Percentiles rank a stretch among this genome's conserved stretches.
Conservation (phyloP, 2,113 vertebrate species). For the Macaca nemestrina region DNA sequence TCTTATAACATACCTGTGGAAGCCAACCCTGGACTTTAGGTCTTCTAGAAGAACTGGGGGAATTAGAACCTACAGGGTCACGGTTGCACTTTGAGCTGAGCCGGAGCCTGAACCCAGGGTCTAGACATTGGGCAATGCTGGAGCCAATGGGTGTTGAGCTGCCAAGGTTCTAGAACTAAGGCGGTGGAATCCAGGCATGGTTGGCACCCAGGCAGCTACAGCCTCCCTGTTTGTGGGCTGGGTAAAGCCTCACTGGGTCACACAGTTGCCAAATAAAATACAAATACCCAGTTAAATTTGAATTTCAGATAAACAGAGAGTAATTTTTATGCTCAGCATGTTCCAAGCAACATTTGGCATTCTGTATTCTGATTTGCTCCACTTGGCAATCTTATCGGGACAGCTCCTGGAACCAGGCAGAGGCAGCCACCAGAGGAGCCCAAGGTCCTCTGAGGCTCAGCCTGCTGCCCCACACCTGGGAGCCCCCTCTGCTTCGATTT, state of each 20-base stretch:
- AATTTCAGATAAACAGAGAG: neutral
- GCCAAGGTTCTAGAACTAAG: neutral
- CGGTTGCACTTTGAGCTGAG: too few relatives aligned
- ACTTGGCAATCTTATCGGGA: neutral
- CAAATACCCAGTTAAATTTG: neutral
- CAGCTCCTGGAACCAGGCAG: neutral
- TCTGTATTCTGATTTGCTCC: neutral
- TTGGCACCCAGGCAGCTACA: neutral
- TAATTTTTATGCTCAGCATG: accelerated
- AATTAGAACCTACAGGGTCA: neutral
- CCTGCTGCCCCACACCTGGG: neutral
- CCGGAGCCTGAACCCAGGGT: neutral
- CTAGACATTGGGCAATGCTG: neutral
- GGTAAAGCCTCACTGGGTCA: neutral
- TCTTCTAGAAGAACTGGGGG: accelerated
- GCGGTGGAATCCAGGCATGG: accelerated
- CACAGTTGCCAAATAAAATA: neutral
- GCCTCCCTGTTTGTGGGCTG: neutral
- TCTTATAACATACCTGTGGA: neutral
- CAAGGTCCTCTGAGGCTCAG: accelerated
- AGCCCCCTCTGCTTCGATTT: neutral
- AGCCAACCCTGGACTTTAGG: neutral
- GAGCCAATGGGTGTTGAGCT: neutral
- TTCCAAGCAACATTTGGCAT: neutral
- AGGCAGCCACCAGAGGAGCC: neutral